These are phyloP conservation scores for Mylabris sibirica DNA, from an alignment of 2,888 invertebrate genomes.

Conservation along the genomic window DNA sequence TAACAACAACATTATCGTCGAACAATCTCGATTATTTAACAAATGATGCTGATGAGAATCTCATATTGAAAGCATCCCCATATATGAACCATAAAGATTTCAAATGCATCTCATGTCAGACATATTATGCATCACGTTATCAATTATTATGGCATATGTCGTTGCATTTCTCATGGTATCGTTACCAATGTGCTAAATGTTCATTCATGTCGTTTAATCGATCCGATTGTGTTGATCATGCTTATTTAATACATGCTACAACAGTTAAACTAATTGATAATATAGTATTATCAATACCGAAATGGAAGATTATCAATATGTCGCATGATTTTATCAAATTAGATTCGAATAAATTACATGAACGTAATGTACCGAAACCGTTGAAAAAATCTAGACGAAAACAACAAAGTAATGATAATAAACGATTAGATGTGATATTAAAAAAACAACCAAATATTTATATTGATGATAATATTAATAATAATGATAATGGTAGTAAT, in stretches of 20 bases:
- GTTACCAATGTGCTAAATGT: conserved; percentile 79
- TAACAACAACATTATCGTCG: neutral
- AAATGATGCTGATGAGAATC: conserved; percentile 27
- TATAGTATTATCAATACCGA: conserved; percentile 54
- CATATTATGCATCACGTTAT: conserved; percentile 60
- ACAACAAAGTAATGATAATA: conserved; percentile 13
- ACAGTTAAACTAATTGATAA: conserved; percentile 61
- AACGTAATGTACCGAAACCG: neutral
- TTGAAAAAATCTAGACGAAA: conserved; percentile 30
- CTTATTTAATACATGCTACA: conserved; percentile 69
- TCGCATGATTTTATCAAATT: conserved; percentile 48
- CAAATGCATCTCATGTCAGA: conserved; percentile 66
- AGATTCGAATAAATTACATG: conserved; percentile 12
- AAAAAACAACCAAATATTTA: neutral
- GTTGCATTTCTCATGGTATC: conserved; percentile 73
- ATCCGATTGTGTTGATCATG: conserved; percentile 71
- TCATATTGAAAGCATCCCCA: conserved; percentile 38
- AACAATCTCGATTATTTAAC: conserved; percentile 19
- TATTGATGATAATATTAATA: conserved; percentile 5
- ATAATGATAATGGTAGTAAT: neutral
- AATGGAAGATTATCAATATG: conserved; percentile 51
- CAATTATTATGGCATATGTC: conserved; percentile 71
- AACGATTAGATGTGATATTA: conserved; percentile 18
- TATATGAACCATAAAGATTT: conserved; percentile 62
- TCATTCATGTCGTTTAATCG: conserved; percentile 73